Evolutionary conservation across 2,888 invertebrate species (phyloP).

Genomic region (Thymelicus acteon): DNA sequence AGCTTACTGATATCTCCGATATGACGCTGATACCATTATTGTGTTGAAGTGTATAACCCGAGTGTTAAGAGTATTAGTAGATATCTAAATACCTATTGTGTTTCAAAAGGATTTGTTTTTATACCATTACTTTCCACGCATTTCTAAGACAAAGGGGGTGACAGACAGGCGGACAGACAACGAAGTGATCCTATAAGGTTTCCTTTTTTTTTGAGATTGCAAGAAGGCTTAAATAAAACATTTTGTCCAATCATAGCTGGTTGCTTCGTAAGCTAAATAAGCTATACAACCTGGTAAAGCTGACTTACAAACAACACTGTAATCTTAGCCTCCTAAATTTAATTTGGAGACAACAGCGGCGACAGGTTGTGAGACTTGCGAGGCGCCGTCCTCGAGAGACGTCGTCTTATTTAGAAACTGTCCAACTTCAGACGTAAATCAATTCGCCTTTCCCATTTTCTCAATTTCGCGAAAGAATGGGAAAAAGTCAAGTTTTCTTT

Average conservation of each 20-base stretch:
- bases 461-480: conserved; percentile 25
- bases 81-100: not conserved
- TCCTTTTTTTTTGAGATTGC: not conserved
- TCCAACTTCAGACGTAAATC: conserved; percentile 60
- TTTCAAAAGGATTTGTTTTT: not conserved
- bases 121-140: not conserved
- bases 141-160: too few relatives aligned
- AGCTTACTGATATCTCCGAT: conserved; percentile 4
- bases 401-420: conserved; percentile 52
- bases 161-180: too few relatives aligned
- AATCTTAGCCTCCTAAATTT: conserved; percentile 20
- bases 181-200: too few relatives aligned
- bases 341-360: conserved; percentile 20
- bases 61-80: not conserved
- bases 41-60: not conserved
- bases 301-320: not conserved
- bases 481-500: conserved; percentile 19
- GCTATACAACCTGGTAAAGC: not conserved
- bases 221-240: not conserved
- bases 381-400: conserved; percentile 29
- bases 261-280: too few relatives aligned
- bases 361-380: conserved; percentile 24
- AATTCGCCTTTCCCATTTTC: conserved; percentile 52
- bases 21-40: not conserved
- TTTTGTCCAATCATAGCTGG: too few relatives aligned